Percentiles rank a stretch among this genome's conserved stretches.
These are phyloP conservation scores for Microcaecilia unicolor DNA, from an alignment of 2,797 vertebrate genomes.

Conservation along the genomic window DNA sequence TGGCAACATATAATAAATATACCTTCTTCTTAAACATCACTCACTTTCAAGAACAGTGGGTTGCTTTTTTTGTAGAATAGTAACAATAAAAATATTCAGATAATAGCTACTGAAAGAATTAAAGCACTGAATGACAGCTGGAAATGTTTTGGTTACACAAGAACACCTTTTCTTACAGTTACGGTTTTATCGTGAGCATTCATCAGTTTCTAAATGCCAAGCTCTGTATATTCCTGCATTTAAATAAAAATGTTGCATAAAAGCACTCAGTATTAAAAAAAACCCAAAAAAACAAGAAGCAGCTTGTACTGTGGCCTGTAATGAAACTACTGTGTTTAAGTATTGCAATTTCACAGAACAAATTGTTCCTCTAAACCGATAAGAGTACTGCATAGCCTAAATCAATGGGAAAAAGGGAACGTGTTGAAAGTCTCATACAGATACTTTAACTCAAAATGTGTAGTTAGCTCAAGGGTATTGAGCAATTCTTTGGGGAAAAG, in stretches of 20 bases:
- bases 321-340: neutral
- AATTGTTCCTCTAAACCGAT: neutral
- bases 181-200: slow-evolving; percentile 31
- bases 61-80: slow-evolving; percentile 31
- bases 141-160: slow-evolving; percentile 18
- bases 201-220: slow-evolving; percentile 40
- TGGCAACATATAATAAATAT: slow-evolving; percentile 45
- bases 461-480: slow-evolving; percentile 4
- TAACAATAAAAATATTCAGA: slow-evolving; percentile 40
- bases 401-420: neutral
- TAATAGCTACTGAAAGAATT: slow-evolving; percentile 32
- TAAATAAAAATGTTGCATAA: slow-evolving; percentile 13
- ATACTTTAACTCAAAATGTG: neutral
- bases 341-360: neutral
- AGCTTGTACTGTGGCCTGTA: neutral
- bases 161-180: slow-evolving; percentile 33
- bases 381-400: neutral
- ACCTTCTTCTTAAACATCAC: slow-evolving; percentile 50
- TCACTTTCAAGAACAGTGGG: slow-evolving; percentile 47
- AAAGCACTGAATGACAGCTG: slow-evolving; percentile 30
- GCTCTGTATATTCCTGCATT: slow-evolving; percentile 8
- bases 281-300: neutral
- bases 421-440: neutral
- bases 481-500: slow-evolving; percentile 5
- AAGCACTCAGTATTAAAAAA: neutral